phyloP scores from a whole-genome alignment of 2,888 invertebrate genomes.

The Stenodera caucasica region DNA sequence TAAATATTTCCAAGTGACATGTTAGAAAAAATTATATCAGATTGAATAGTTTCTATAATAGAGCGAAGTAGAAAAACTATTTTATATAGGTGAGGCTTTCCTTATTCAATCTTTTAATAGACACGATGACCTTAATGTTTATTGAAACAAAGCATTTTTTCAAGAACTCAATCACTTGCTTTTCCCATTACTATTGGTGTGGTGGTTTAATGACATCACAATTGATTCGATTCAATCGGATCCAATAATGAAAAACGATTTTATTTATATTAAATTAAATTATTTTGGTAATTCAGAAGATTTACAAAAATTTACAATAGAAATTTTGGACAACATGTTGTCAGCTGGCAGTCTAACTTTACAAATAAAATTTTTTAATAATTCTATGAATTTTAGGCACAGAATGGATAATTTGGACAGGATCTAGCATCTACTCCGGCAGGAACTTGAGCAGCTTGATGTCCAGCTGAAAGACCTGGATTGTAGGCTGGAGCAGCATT shows the following conservation, averaged over 20 bases:
- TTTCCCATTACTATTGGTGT: slow-evolving; percentile 5
- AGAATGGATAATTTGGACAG: slow-evolving; percentile 56
- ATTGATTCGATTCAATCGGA: too few relatives aligned
- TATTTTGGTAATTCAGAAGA: slow-evolving; percentile 27
- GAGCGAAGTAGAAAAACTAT: slow-evolving; percentile 51
- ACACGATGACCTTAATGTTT: slow-evolving; percentile 49
- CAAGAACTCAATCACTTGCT: slow-evolving; percentile 34
- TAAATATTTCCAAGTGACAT: slow-evolving; percentile 48
- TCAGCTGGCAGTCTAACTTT: slow-evolving; percentile 40
- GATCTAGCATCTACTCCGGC: slow-evolving; percentile 53
- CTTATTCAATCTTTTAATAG: slow-evolving; percentile 46
- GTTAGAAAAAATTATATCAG: background rate
- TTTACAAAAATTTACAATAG: slow-evolving; percentile 32
- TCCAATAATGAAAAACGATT: background rate
- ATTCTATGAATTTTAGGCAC: too few relatives aligned
- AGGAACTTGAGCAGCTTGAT: slow-evolving; percentile 48
- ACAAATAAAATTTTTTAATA: slow-evolving; percentile 40
- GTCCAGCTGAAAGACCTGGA: slow-evolving; percentile 32
- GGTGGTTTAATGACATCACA: slow-evolving; percentile 12
- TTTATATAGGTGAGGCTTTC: slow-evolving; percentile 55
- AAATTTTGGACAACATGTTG: slow-evolving; percentile 39
- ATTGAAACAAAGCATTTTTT: slow-evolving; percentile 39
- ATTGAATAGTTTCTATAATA: too few relatives aligned
- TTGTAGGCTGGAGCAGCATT: slow-evolving; percentile 29
- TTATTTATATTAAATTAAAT: slow-evolving; percentile 25